Conservation (phyloP, 2,888 invertebrate species). For the Acanthosepion lycidas region DNA sequence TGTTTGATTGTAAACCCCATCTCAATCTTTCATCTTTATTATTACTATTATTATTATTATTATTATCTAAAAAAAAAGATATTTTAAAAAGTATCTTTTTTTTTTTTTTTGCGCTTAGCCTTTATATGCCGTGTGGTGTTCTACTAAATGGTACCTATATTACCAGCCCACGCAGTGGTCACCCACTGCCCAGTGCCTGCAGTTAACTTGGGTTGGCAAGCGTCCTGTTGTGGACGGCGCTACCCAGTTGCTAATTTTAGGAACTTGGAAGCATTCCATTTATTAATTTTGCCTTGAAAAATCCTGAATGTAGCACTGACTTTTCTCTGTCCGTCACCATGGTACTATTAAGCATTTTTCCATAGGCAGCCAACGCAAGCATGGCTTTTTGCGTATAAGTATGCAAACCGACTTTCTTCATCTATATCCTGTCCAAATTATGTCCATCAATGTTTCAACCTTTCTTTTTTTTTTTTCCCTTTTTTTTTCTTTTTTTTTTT, state of each 20-base stretch:
- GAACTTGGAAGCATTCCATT: slow-evolving; percentile 43
- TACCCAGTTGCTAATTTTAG: slow-evolving; percentile 40
- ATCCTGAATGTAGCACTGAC: slow-evolving; percentile 45
- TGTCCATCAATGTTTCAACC: background rate
- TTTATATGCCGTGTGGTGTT: slow-evolving; percentile 36
- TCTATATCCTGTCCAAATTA: slow-evolving; percentile 40
- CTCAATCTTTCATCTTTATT: background rate
- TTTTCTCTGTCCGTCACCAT: slow-evolving; percentile 44
- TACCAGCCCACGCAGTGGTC: slow-evolving; percentile 40
- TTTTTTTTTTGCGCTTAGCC: slow-evolving; percentile 10
- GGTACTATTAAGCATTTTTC: slow-evolving; percentile 35
- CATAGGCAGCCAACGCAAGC: slow-evolving; percentile 35
- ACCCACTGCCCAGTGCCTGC: slow-evolving; percentile 41
- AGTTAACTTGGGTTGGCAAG: slow-evolving; percentile 42
- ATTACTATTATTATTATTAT: background rate
- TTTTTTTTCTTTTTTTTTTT: background rate
- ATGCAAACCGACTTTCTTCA: slow-evolving; percentile 39
- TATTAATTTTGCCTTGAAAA: slow-evolving; percentile 45
- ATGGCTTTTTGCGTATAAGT: slow-evolving; percentile 44
- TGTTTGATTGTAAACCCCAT: slow-evolving; percentile 21
- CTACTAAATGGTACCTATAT: background rate
- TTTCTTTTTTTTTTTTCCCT: background rate
- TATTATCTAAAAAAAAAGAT: background rate
- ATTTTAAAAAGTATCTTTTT: slow-evolving; percentile 6
- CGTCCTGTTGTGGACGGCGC: background rate